phyloP scores from a whole-genome alignment of 1,140 invertebrate genomes.

The Formica exsecta region DNA sequence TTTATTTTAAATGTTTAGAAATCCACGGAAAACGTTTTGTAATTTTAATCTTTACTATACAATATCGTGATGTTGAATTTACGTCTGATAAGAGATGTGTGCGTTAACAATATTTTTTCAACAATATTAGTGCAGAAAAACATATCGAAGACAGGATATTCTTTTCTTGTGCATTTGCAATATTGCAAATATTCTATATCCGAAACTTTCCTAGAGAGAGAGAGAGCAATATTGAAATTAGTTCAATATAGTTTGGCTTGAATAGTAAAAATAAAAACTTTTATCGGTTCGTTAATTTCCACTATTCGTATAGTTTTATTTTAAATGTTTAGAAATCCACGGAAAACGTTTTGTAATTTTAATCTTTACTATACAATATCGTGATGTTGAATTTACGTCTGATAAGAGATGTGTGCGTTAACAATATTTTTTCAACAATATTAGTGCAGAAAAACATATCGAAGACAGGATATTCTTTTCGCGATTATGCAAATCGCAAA shows the following conservation, averaged over 20 bases:
- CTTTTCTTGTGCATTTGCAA: too few relatives aligned
- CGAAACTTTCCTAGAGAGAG: not conserved
- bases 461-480: slow-evolving; percentile 7
- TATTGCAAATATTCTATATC: too few relatives aligned
- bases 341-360: not conserved
- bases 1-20: slow-evolving; percentile 10
- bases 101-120: slow-evolving; percentile 21
- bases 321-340: not conserved
- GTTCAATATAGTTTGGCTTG: not conserved
- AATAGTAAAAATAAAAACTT: not conserved
- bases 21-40: not conserved
- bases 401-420: too few relatives aligned
- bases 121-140: slow-evolving; percentile 22
- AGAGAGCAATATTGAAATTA: not conserved
- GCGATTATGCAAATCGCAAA: slow-evolving; percentile 43
- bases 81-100: too few relatives aligned
- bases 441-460: slow-evolving; percentile 23
- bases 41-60: slow-evolving; percentile 14
- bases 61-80: not conserved
- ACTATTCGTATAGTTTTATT: not conserved
- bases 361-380: slow-evolving; percentile 14
- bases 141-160: not conserved
- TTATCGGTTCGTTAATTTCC: not conserved
- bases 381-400: not conserved
- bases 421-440: slow-evolving; percentile 26